Evolutionary conservation across 2,113 vertebrate species (phyloP), one percentile per base, ranked within the genome.

Genomic region (Pedetes capensis): DNA sequence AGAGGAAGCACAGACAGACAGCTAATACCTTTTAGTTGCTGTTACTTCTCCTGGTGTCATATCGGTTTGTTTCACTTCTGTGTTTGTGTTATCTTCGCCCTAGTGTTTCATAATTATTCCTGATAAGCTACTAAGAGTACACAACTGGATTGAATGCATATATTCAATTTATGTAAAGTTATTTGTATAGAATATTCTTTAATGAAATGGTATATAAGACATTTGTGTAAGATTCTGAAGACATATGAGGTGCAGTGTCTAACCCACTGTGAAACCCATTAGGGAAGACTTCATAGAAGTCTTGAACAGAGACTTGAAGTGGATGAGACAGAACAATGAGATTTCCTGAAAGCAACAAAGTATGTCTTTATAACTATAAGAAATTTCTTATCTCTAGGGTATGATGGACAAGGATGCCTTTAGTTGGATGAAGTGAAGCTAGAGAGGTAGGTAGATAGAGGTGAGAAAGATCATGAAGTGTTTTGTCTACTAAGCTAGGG

Each of bases 21-120:
- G 53, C n/a, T 12, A 32, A 4, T n/a, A n/a, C 20, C 17, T 37
- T 16, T 20, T 4, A 27, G 8, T 75, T 44, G 11, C 18, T 64
- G 11, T 42, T 61, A 2, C 37, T 83, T 93, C 55, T 87, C 13
- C 29, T 17, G 27, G 3, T 68, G 34, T 84, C 57, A 0, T 57
- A 6, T 39, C 18, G 68, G 39, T 49, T 51, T 89, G 47, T 93
- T 72, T 86, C 44, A 20, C 51, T 39, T 74, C 53, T 49, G 0
- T 68, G 53, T 93, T 75, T 89, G 57, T 95, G 39, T 82, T 75
- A n/a, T 89, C 44, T 69, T 82, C 91, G 89, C 34, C 25, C 16
- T 9, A 82, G 16, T 83, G 27, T 83, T 89, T 89, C 64, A 51
- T 82, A 72, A 86, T 83, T 53, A 80, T 76, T 34, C 59, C 49